Evolutionary conservation across 2,113 vertebrate species (phyloP).

Genomic region (Elephantulus edwardii): DNA sequence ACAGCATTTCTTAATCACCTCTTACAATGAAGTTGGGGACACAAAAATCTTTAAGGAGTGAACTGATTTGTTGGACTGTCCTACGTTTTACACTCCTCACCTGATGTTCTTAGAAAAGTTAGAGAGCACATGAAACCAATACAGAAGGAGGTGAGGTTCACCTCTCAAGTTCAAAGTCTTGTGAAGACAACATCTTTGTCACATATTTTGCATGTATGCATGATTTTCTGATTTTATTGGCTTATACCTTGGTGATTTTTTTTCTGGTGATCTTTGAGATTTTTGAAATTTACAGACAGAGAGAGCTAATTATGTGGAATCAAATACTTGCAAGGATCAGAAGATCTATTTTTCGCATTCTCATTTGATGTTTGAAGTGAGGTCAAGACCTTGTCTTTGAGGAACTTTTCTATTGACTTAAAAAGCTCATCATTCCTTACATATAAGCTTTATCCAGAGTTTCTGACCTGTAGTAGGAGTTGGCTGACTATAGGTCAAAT

Average conservation of each 20-base stretch:
- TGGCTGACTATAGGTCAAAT: background rate
- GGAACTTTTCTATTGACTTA: background rate
- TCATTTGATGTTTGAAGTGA: background rate
- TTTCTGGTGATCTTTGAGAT: background rate
- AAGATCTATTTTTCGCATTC: no score
- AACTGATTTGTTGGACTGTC: background rate
- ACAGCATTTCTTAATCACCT: rapidly evolving
- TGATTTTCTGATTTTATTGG: background rate
- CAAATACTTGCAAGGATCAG: background rate
- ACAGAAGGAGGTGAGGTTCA: background rate
- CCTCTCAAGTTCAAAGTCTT: no score
- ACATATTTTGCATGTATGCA: background rate
- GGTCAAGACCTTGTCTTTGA: background rate
- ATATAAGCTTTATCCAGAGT: background rate
- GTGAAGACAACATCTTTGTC: background rate
- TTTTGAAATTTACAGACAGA: background rate
- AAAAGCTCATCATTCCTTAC: background rate
- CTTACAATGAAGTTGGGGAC: background rate
- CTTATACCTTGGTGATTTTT: background rate
- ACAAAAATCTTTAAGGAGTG: background rate
- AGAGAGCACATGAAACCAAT: rapidly evolving
- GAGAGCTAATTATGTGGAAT: background rate
- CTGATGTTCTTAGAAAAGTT: background rate
- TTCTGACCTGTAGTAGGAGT: background rate
- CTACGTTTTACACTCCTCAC: background rate